Base-by-base conservation (phyloP, 2,888 invertebrate genomes). In the Abscondita cerata region DNA sequence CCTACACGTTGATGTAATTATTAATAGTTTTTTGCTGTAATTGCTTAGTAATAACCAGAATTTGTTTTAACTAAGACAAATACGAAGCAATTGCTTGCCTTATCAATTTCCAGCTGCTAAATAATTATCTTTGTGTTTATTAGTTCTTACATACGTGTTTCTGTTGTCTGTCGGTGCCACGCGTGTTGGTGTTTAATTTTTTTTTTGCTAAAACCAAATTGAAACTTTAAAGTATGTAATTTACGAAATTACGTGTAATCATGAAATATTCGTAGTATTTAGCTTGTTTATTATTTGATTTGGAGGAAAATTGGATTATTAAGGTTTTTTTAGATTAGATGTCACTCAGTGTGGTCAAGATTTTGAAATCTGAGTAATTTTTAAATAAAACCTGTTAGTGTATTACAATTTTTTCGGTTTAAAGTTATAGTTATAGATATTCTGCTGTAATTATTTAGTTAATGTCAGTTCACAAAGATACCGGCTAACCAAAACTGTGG, bases 181-280 rank as follows among this genome's bases (percentile, higher is more conserved):
- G 60, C 60, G 60, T 60, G 60, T 55, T 55, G 44, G 55, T 60
- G 50, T 55, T 55, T 54, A 47, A 38, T 55, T 55, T 55, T n/a
- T n/a, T n/a, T n/a, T 59, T 55, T 60, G 50, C 51, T 55, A 6
- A 46, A 48, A 46, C 60, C 44, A 55, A 60, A 55, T 59, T 55
- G 55, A 55, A 60, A 60, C 55, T 55, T 55, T 60, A 55, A 51
- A 55, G 60, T 46, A 55, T 51, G 50, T 47, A 44, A 52, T 55
- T 55, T 54, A 40, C 31, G 48, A 60, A 60, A 60, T 60, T 60
- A 60, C 54, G 31, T 50, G 55, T 55, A 60, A 60, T 60, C 60
- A 60, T 55, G 60, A 51, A 50, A 60, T 60, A 41, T 50, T 55
- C 31, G 36, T 60, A 59, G 46, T 25, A 19, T 47, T 44, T 40